These are phyloP conservation scores for Phasianus colchicus DNA, from an alignment of 2,113 vertebrate genomes.

Conservation along the genomic window DNA sequence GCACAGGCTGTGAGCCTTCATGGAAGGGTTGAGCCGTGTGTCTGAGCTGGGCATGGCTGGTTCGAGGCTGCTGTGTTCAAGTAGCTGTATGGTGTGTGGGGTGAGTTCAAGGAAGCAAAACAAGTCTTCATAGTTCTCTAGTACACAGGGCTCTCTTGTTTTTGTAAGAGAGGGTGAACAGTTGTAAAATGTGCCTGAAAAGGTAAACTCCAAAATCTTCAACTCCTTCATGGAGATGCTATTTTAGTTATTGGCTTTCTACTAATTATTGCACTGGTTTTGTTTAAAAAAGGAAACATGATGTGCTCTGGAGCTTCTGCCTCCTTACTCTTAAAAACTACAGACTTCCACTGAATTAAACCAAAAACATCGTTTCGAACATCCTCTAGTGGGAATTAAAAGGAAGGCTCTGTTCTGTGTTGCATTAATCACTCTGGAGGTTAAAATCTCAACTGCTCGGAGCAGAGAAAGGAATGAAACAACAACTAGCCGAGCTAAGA, in stretches of 20 bases:
- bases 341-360: not conserved
- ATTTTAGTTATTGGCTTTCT: not conserved
- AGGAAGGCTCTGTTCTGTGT: not conserved
- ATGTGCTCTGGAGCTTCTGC: not conserved
- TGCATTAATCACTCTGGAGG: not conserved
- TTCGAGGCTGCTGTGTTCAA: not conserved
- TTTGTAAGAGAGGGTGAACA: not conserved
- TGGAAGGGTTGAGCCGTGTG: not conserved
- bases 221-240: not conserved
- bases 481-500: not conserved
- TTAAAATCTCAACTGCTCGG: not conserved
- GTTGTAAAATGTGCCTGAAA: not conserved
- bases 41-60: no score
- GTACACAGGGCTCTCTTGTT: not conserved
- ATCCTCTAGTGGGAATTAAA: not conserved
- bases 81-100: no score
- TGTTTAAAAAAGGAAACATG: not conserved
- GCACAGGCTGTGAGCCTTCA: not conserved
- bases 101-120: not conserved
- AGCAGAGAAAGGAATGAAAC: not conserved
- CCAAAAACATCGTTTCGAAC: not conserved
- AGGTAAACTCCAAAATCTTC: not conserved
- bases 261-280: accelerated
- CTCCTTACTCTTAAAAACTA: not conserved
- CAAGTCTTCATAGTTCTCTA: accelerated